Base-by-base conservation (phyloP, 2,113 vertebrate species). In the Poeciliopsis occidentalis region DNA sequence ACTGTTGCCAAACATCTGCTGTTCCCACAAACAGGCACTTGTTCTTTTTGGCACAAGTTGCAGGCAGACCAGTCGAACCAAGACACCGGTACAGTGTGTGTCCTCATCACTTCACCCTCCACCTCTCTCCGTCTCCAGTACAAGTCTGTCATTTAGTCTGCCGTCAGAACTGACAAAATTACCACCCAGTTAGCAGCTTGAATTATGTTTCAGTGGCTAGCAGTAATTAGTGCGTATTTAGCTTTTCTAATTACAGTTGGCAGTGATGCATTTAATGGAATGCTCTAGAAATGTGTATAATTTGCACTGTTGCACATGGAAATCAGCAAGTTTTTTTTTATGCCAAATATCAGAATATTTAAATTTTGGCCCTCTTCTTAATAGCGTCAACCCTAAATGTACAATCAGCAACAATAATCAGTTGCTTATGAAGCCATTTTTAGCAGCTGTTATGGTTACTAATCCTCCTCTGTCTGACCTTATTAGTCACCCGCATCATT, bases 261-360 rank as follows among this genome's bases (percentile, higher is more conserved):
- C 80, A n/a, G 34, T 71, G 82, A 83, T 83, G 80, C 78, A 73
- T 87, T 76, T 67, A 71, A 61, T 41, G 29, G 1, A 29, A n/a
- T 22, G 3, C 31, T 63, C 12, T 60, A 22, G 22, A 67, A 78
- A 73, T 62, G 32, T 66, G 51, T 24, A 57, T 64, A 37, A 73
- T 62, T 26, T 69, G 60, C n/a, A 57, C 60, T 74, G 17, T 34
- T 71, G 60, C 68, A 78, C 57, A 57, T n/a, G 2, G 17, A n/a
- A 57, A n/a, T 57, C 51, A n/a, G 51, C 19, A n/a, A 57, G 8
- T 13, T 47, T 75, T 71, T 54, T n/a, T 57, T 64, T 31, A 4
- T 5, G 15, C 4, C 41, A 44, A 44, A 19, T 7, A 7, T 15
- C 44, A 47, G 17, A 47, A 19, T 19, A 47, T 47, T 17, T 47